These are phyloP conservation scores for Drepanosiphum platanoidis DNA, from an alignment of 2,888 invertebrate species.

Conservation along the genomic window DNA sequence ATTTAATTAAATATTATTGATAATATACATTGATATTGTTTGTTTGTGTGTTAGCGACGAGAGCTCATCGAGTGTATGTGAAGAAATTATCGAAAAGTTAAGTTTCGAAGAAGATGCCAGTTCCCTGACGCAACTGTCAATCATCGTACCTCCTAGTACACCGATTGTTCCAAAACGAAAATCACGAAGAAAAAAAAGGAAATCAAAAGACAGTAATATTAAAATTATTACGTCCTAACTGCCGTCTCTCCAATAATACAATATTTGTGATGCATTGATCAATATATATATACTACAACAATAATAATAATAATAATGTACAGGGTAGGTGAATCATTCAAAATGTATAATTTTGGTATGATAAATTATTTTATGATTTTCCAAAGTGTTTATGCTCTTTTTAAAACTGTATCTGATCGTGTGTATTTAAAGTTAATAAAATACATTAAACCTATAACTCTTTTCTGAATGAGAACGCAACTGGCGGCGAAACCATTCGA, in stretches of 20 bases:
- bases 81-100: slow-evolving; percentile 37
- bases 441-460: too few relatives aligned
- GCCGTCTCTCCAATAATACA: background rate
- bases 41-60: slow-evolving; percentile 27
- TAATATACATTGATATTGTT: background rate
- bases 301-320: background rate
- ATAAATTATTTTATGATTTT: too few relatives aligned
- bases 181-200: slow-evolving; percentile 40
- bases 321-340: background rate
- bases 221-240: slow-evolving; percentile 30
- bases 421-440: too few relatives aligned
- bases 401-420: too few relatives aligned
- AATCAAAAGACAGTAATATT: slow-evolving; percentile 33
- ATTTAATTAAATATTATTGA: background rate
- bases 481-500: too few relatives aligned
- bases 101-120: slow-evolving; percentile 15
- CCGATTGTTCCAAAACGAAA: slow-evolving; percentile 49
- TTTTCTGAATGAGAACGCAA: too few relatives aligned
- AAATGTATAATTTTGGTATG: too few relatives aligned
- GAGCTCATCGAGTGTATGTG: slow-evolving; percentile 44
- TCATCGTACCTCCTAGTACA: slow-evolving; percentile 44
- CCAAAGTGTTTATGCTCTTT: too few relatives aligned
- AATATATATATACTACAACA: too few relatives aligned
- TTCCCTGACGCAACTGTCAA: background rate
- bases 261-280: background rate